Evolutionary conservation across 2,888 invertebrate genomes (phyloP).

Genomic region (Isoperla grammatica): DNA sequence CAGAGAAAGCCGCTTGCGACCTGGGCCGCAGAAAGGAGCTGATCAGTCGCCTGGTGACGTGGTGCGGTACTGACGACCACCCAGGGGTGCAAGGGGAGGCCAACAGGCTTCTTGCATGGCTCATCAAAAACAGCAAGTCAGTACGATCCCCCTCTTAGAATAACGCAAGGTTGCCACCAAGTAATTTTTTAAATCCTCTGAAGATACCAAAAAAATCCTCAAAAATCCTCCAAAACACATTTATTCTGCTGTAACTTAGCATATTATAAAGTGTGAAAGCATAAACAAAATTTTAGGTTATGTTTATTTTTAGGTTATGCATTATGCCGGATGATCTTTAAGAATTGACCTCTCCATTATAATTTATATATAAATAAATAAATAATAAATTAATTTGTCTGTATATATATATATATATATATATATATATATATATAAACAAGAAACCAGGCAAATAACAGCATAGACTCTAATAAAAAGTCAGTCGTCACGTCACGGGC

Average conservation of each 20-base stretch:
- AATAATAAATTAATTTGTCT: too few relatives aligned
- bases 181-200: too few relatives aligned
- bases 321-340: too few relatives aligned
- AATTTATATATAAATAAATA: neutral
- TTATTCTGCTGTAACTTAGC: too few relatives aligned
- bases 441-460: too few relatives aligned
- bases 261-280: too few relatives aligned
- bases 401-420: neutral
- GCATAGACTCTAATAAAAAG: too few relatives aligned
- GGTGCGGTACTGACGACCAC: conserved; percentile 72
- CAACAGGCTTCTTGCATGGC: conserved; percentile 70
- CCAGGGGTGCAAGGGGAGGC: conserved; percentile 82
- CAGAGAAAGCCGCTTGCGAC: conserved; percentile 64
- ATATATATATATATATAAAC: neutral
- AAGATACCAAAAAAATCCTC: too few relatives aligned
- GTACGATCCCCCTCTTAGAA: neutral
- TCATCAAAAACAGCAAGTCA: conserved; percentile 60
- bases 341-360: neutral
- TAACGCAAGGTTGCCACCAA: neutral
- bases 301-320: too few relatives aligned
- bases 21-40: conserved; percentile 59
- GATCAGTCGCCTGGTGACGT: conserved; percentile 61
- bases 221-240: too few relatives aligned
- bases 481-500: too few relatives aligned
- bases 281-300: too few relatives aligned